A percentile compares a stretch with the other conserved stretches of the same genome.
Conservation (phyloP, 2,888 invertebrate genomes). For the Rhagium mordax region DNA sequence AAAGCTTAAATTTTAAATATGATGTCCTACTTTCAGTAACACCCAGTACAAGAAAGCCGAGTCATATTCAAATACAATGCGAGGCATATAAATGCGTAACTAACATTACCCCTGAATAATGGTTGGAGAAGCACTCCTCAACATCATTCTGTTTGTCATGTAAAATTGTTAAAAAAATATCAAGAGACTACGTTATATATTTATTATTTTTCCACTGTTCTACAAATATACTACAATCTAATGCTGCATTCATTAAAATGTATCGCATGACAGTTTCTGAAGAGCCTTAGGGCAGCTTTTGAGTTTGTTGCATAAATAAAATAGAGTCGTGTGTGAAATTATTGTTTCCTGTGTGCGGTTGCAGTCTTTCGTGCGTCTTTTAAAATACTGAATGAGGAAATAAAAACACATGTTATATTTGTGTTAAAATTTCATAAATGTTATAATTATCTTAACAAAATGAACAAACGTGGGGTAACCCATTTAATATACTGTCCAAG, state of each 20-base stretch:
- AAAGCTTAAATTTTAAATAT: too few species aligned
- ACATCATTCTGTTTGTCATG: neutral
- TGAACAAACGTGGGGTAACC: too few species aligned
- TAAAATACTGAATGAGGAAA: neutral
- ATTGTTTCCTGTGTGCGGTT: conserved; percentile 7
- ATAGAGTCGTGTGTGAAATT: conserved; percentile 15
- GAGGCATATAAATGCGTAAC: too few species aligned
- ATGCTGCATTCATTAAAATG: conserved; percentile 50
- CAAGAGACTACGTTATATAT: neutral
- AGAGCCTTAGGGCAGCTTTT: conserved; percentile 32
- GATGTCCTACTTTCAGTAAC: too few species aligned
- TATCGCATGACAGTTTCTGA: conserved; percentile 46
- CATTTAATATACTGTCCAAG: too few species aligned
- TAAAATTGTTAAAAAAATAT: neutral
- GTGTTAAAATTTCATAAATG: neutral
- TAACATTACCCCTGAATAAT: too few species aligned
- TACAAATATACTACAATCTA: conserved; percentile 38
- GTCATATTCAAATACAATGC: too few species aligned
- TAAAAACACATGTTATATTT: neutral
- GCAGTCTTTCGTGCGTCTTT: neutral
- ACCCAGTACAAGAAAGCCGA: too few species aligned
- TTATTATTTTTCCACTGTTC: conserved; percentile 4
- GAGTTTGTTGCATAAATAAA: conserved; percentile 44
- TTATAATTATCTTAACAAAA: neutral
- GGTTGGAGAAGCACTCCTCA: neutral